Evolutionary conservation across 2,113 vertebrate species (phyloP).

Genomic region (Dascyllus trimaculatus): DNA sequence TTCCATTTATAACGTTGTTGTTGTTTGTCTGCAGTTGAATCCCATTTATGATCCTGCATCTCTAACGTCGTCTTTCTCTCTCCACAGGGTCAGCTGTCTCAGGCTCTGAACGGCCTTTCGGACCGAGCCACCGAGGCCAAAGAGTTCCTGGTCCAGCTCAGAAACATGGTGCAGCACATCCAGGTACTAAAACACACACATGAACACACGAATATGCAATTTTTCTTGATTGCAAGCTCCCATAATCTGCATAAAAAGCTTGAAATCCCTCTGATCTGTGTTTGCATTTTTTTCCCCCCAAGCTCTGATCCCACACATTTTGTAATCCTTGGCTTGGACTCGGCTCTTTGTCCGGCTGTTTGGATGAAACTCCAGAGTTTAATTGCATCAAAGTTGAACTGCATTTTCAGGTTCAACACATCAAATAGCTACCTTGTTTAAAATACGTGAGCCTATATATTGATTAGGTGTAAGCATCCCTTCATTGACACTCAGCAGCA

Average conservation of each 20-base stretch:
- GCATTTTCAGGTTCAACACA: no score
- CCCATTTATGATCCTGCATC: neutral
- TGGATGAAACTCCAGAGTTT: no score
- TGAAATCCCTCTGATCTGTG: neutral
- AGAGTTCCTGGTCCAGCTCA: conserved; percentile 96
- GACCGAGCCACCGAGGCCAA: conserved; percentile 98
- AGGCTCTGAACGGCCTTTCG: conserved; percentile 94
- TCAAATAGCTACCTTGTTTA: no score
- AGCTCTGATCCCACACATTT: conserved; percentile 3
- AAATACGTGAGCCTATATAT: no score
- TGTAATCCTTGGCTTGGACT: conserved; percentile 22
- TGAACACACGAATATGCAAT: neutral
- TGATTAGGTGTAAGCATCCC: no score
- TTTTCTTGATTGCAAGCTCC: neutral
- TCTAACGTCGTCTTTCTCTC: conserved; percentile 8
- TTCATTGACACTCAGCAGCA: neutral
- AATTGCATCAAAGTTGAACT: no score
- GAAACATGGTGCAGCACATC: conserved; percentile 97
- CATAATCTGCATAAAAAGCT: neutral
- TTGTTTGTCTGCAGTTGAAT: no score
- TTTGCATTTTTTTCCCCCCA: neutral
- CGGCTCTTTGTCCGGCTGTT: no score
- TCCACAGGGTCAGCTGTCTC: conserved; percentile 95
- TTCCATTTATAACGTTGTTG: no score
- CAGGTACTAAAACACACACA: conserved; percentile 85